Conservation (phyloP, 2,888 invertebrate genomes). For the Willowsia nigromaculata region DNA sequence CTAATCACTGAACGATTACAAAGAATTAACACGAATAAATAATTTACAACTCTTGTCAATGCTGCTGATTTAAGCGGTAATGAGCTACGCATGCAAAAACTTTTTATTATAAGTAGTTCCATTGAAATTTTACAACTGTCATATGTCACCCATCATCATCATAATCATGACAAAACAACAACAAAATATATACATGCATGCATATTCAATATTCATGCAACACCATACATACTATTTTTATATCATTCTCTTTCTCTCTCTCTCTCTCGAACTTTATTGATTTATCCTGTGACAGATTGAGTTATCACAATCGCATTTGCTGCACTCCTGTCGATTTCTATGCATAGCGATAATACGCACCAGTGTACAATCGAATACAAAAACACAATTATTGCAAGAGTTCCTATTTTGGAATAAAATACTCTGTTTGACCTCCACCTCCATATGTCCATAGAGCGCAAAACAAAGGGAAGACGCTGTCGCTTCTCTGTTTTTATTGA, state of each 20-base stretch:
- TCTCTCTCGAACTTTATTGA: slow-evolving; percentile 1
- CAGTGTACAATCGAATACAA: not conserved
- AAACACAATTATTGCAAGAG: slow-evolving; percentile 1
- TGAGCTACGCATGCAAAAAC: not conserved
- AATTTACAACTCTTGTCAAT: slow-evolving; percentile 18
- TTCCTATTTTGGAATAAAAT: slow-evolving; percentile 48
- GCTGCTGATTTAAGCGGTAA: not conserved
- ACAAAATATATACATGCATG: not conserved
- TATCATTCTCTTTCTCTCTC: not conserved
- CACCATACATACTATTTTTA: not conserved
- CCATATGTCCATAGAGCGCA: slow-evolving; percentile 16
- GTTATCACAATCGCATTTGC: slow-evolving; percentile 7
- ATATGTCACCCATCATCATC: slow-evolving; percentile 22
- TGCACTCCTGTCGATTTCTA: slow-evolving; percentile 21
- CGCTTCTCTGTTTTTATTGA: not conserved
- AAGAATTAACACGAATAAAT: slow-evolving; percentile 31
- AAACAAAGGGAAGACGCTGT: slow-evolving; percentile 33
- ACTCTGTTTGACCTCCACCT: slow-evolving; percentile 44
- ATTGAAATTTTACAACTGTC: slow-evolving; percentile 40
- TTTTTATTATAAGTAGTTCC: not conserved
- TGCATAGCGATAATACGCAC: slow-evolving; percentile 21
- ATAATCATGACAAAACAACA: slow-evolving; percentile 1
- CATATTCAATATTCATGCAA: too few relatives aligned
- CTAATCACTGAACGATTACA: slow-evolving; percentile 13
- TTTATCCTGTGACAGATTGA: slow-evolving; percentile 49